Percentiles rank a stretch among this genome's conserved stretches.
Evolutionary conservation across 2,797 vertebrate species (phyloP).

Genomic region (Ambastaia sidthimunki): DNA sequence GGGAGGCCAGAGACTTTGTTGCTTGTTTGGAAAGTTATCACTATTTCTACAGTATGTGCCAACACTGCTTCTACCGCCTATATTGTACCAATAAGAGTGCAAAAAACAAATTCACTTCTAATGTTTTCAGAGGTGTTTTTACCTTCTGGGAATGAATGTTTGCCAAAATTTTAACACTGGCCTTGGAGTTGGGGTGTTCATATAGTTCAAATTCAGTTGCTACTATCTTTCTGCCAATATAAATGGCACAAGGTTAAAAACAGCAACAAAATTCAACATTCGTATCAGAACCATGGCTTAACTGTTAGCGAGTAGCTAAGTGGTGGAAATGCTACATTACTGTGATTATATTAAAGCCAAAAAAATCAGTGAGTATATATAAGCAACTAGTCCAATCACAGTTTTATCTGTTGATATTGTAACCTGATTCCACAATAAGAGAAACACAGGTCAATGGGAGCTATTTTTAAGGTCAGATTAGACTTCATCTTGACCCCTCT

Average conservation of each 20-base stretch:
- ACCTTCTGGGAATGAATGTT: neutral
- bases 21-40: conserved; percentile 17
- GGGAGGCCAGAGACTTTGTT: neutral
- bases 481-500: no score
- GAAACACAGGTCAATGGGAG: no score
- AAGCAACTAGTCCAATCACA: no score
- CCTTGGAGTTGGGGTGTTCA: neutral
- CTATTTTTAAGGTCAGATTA: no score
- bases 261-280: neutral
- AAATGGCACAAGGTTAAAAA: neutral
- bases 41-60: neutral
- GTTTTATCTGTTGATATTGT: no score
- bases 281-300: neutral
- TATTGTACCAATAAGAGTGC: neutral
- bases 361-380: no score
- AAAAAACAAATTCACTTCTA: neutral
- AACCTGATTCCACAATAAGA: no score
- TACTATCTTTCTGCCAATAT: neutral
- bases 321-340: no score
- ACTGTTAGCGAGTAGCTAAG: neutral
- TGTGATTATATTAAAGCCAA: no score
- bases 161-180: neutral
- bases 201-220: neutral
- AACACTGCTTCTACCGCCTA: neutral
- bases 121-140: neutral